Base-by-base conservation (phyloP, 2,113 vertebrate species). In the Grus americana region DNA sequence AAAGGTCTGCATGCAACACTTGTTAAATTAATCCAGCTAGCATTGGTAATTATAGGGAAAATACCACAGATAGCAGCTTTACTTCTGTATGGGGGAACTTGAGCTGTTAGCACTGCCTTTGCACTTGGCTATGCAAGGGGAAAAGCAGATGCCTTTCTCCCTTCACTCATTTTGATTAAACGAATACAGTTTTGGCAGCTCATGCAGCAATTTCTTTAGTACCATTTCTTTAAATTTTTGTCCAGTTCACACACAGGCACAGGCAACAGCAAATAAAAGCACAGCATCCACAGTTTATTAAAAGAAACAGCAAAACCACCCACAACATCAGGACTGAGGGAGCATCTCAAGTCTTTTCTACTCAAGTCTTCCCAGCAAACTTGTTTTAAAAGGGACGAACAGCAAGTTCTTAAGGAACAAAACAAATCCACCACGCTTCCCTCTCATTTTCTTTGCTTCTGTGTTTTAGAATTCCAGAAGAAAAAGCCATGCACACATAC, bases 381-480 rank as follows among this genome's bases (percentile, higher is more conserved):
- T 87, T 50, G 23, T 82, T 94, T 89, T 32, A 72, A 94, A 90
- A 92, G 6, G 40, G 54, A n/a, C 6, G 4, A 79, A 72, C 34
- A 87, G 38, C 89, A 89, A 95, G n/a, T 75, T 44, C 29, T 68
- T 36, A 95, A 91, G 66, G 72, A 94, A 52, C 38, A 82, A 85
- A 91, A 34, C 68, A 84, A 87, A 88, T 81, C 61, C 47, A 78
- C 14, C 24, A 36, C 0, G 0, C 16, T 79, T 81, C 55, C 44
- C 24, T 61, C 57, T 92, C 17, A 82, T 85, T 81, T 94, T 75
- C 65, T 81, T 91, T 58, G 16, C 38, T 81, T 73, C 57, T 72
- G 5, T 36, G 15, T 65, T 91, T 93, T 44, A 73, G 54, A 85
- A 79, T 62, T 92, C 52, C 66, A 66, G 62, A 72, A 71, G n/a